A percentile compares a stretch with the other conserved stretches of the same genome.
Evolutionary conservation across 2,797 vertebrate species (phyloP).

Genomic region (Coreius guichenoti): DNA sequence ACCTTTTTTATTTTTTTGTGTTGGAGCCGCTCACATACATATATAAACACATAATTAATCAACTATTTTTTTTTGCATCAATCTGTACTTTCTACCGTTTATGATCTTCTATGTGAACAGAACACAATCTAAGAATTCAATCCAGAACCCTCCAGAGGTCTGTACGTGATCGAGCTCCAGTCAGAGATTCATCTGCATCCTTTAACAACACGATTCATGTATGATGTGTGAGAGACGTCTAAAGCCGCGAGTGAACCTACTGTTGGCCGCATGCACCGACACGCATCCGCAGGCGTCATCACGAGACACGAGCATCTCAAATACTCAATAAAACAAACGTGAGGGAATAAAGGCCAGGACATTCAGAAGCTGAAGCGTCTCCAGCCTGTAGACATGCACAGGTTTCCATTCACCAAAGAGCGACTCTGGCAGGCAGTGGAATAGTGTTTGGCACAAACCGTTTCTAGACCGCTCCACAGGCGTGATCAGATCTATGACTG

Average conservation of each 20-base stretch:
- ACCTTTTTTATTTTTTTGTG: too few relatives aligned
- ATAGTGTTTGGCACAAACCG: neutral
- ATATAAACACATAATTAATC: neutral
- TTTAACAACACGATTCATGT: neutral
- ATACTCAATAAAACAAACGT: neutral
- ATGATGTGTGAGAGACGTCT: neutral
- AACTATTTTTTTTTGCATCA: neutral
- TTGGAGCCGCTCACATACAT: neutral
- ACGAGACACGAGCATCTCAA: neutral
- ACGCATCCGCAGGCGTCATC: neutral
- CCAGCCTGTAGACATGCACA: neutral
- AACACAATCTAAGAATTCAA: neutral
- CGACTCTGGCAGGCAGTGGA: neutral
- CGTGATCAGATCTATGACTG: neutral
- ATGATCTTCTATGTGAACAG: neutral
- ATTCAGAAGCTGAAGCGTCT: neutral
- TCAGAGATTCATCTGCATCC: neutral
- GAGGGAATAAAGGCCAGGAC: neutral
- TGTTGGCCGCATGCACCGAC: conserved; percentile 11
- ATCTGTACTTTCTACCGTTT: neutral
- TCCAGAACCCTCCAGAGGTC: neutral
- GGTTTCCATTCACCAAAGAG: neutral
- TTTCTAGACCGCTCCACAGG: neutral
- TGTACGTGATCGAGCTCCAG: neutral
- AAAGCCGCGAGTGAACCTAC: neutral